These are phyloP conservation scores for Galeopsomyia nigrocyanea DNA, from an alignment of 2,888 invertebrate species.

Conservation along the genomic window DNA sequence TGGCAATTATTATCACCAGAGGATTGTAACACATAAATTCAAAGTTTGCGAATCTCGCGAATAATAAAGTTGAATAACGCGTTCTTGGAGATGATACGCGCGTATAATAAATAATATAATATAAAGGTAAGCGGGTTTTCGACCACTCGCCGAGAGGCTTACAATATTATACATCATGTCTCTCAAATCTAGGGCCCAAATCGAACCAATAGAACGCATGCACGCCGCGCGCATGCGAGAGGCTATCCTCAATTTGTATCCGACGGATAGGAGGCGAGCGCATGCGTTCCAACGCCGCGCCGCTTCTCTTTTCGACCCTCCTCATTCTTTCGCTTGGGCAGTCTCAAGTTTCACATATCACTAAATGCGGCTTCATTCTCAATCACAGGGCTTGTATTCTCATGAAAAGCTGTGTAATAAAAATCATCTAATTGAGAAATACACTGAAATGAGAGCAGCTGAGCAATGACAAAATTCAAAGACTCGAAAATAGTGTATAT, in stretches of 20 bases:
- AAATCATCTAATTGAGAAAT: no score
- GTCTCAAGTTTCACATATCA: no score
- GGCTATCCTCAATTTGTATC: constrained; percentile 37
- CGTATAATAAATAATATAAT: constrained; percentile 9
- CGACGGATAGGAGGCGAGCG: constrained; percentile 50
- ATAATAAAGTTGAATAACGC: constrained; percentile 37
- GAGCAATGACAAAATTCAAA: no score
- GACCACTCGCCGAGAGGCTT: not conserved
- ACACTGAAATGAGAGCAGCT: no score
- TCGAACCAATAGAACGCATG: constrained; percentile 26
- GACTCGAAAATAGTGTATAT: no score
- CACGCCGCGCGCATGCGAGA: no score
- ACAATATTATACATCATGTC: constrained; percentile 6
- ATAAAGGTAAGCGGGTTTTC: not conserved
- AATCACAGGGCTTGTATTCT: no score
- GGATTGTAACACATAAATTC: constrained; percentile 20
- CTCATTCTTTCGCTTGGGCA: no score
- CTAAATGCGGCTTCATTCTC: no score
- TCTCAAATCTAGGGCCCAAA: constrained; percentile 31
- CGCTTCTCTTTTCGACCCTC: no score
- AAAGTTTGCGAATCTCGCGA: constrained; percentile 8
- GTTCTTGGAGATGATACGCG: constrained; percentile 25
- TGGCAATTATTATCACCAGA: constrained; percentile 13
- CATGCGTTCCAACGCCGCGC: not conserved
- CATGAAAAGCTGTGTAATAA: no score